Evolutionary conservation across 1,140 invertebrate species (phyloP).

Genomic region (Eulimnadia texana): DNA sequence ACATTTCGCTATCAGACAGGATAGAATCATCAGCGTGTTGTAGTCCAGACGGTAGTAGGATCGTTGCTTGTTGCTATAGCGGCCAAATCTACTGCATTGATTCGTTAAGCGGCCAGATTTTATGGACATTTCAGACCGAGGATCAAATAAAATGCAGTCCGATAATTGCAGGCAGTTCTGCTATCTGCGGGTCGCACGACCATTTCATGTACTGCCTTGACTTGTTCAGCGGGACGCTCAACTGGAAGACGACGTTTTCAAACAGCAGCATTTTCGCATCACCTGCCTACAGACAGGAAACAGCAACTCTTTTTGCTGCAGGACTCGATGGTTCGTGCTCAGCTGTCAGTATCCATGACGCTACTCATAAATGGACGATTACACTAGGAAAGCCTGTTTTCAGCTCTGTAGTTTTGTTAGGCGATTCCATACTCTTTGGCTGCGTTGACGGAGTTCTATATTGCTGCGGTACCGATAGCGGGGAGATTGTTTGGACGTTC

Average conservation of each 20-base stretch:
- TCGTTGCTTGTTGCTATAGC: constrained; percentile 47
- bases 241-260: constrained; percentile 33
- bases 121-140: constrained; percentile 44
- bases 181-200: constrained; percentile 55
- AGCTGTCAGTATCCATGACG: constrained; percentile 30
- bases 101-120: constrained; percentile 34
- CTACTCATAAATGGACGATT: constrained; percentile 35
- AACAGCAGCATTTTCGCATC: constrained; percentile 43
- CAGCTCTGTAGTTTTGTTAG: constrained; percentile 37
- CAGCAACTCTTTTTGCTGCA: constrained; percentile 34
- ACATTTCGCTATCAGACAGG: constrained; percentile 32
- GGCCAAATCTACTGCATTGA: constrained; percentile 44
- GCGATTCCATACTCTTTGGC: constrained; percentile 35
- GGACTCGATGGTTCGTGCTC: constrained; percentile 42
- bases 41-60: constrained; percentile 20
- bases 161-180: constrained; percentile 26
- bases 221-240: constrained; percentile 28
- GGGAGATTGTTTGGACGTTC: constrained; percentile 38
- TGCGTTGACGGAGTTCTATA: constrained; percentile 40
- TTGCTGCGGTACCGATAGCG: constrained; percentile 30
- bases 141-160: constrained; percentile 51
- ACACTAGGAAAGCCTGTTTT: constrained; percentile 43
- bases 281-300: constrained; percentile 32
- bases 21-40: constrained; percentile 40
- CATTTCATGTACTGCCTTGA: constrained; percentile 42